Evolutionary conservation across 37 sponge, comb jelly and placozoan species (phyloP).

Genomic region (Geodia barretti): DNA sequence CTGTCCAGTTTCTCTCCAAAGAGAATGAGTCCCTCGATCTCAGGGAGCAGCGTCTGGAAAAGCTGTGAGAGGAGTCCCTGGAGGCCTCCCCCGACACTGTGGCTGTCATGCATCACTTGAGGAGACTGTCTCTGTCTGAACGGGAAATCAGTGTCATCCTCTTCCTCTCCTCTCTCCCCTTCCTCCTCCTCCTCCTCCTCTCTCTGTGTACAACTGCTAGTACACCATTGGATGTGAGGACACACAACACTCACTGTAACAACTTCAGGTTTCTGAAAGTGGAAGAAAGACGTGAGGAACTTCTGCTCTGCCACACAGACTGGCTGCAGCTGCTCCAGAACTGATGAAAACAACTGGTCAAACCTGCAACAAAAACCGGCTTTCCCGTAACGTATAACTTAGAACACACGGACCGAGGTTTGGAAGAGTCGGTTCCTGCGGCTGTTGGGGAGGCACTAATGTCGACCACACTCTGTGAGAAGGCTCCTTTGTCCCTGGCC

Average conservation of each 20-base stretch:
- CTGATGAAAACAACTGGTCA: slow-evolving; percentile 48
- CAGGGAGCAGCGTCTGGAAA: slow-evolving; percentile 60
- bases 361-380: slow-evolving; percentile 27
- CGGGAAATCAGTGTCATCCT: slow-evolving; percentile 7
- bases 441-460: background rate
- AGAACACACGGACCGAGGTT: slow-evolving; percentile 29
- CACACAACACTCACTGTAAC: background rate
- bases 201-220: background rate
- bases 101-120: background rate
- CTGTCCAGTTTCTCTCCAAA: slow-evolving; percentile 81
- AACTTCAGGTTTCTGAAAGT: slow-evolving; percentile 48
- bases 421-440: background rate
- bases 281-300: slow-evolving; percentile 79
- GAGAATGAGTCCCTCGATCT: slow-evolving; percentile 76
- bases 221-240: background rate
- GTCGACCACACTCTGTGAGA: slow-evolving; percentile 6
- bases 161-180: slow-evolving; percentile 2
- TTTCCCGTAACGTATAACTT: no score
- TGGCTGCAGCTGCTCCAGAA: slow-evolving; percentile 75
- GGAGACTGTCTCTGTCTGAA: background rate
- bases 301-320: slow-evolving; percentile 73
- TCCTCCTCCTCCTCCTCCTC: background rate
- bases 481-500: background rate
- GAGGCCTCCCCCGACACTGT: slow-evolving; percentile 2
- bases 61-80: slow-evolving; percentile 57